Conservation (phyloP, 1,140 invertebrate species). For the Pararge aegeria region DNA sequence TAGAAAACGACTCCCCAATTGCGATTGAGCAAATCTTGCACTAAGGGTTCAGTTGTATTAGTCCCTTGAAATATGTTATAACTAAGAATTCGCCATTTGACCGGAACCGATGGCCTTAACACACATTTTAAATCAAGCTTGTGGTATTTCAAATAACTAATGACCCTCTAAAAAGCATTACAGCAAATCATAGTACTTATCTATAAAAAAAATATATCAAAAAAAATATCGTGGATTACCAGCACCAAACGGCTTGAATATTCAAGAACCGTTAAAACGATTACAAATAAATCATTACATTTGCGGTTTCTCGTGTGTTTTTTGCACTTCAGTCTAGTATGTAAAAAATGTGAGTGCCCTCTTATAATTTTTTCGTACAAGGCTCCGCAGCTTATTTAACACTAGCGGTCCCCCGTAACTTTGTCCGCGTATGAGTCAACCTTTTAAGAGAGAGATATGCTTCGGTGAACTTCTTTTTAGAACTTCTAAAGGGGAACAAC, state of each 20-base stretch:
- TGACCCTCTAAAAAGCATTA: not conserved
- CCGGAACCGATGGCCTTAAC: not conserved
- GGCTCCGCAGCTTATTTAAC: too few relatives aligned
- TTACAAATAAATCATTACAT: conserved; percentile 2
- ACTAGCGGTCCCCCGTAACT: too few relatives aligned
- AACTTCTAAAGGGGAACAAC: too few relatives aligned
- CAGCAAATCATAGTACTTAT: not conserved
- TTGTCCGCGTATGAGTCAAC: too few relatives aligned
- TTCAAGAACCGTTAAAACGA: conserved; percentile 2
- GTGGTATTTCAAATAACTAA: not conserved
- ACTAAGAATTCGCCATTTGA: too few relatives aligned
- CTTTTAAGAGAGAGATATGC: too few relatives aligned
- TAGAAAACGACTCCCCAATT: too few relatives aligned
- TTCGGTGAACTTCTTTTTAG: too few relatives aligned
- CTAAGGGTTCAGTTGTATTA: too few relatives aligned
- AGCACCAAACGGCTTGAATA: not conserved
- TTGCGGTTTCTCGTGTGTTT: not conserved
- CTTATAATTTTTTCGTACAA: too few relatives aligned
- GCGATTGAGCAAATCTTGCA: too few relatives aligned
- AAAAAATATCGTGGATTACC: not conserved
- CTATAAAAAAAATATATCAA: not conserved
- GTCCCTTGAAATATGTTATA: too few relatives aligned
- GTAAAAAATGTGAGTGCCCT: not conserved
- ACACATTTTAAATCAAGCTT: not conserved
- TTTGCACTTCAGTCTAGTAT: not conserved